Evolutionary conservation across 2,797 vertebrate genomes (phyloP), one percentile per base, ranked within the genome.

Genomic region (Naso thynnoides): DNA sequence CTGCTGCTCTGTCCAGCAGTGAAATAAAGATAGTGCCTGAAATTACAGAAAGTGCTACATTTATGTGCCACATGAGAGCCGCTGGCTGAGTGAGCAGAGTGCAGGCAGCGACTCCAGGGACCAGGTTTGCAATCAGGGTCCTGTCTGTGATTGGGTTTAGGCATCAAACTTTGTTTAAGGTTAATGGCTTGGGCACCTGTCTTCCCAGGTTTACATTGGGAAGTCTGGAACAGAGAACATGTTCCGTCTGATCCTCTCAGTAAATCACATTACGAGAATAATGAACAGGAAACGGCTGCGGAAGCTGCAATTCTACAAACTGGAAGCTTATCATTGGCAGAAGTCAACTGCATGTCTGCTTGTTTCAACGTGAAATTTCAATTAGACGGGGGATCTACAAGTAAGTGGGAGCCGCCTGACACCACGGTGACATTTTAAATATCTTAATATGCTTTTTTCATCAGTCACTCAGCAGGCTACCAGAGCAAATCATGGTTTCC

Each of bases 401-500:
- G 56, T 69, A 78, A 70, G 48, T 78, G 67, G 83, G 73, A 86
- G 70, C 66, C 78, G 66, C 50, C 81, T 88, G 84, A 88, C 81
- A 87, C 81, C 85, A 79, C 61, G 38, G 70, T 89, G 81, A 79
- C 74, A 90, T 90, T 88, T 92, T 68, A 83, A 87, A 88, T 82
- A 84, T 82, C 78, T 82, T 73, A 64, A 70, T 21, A n/a, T 78
- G 80, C 84, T 88, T 90, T 86, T 83, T 79, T 79, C 82, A 92
- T 89, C 88, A 87, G 78, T 88, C 73, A 73, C 84, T 89, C 81
- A 47, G 82, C 80, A 74, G 88, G 91, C 81, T 79, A 79, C 78
- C 69, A 11, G 82, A 83, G 81, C 81, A 85, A 85, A 90, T 85
- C 88, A 86, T 83, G 78, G 92, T 95, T 94, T 92, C 93, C 90